Base-by-base conservation (phyloP, 2,797 vertebrate species). In the Capromys pilorides region DNA sequence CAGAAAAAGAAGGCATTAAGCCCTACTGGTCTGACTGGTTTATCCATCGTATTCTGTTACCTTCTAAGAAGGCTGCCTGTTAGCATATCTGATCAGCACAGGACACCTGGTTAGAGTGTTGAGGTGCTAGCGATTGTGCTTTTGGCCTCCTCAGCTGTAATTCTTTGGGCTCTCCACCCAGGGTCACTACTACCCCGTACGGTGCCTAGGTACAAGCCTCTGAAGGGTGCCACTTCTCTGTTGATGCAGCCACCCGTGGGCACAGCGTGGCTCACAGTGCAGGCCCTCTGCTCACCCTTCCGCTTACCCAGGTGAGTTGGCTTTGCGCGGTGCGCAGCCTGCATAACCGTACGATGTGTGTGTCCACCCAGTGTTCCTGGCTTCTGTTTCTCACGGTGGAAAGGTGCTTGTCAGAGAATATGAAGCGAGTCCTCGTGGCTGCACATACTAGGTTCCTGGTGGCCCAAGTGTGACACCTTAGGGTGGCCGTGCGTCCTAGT, bases 161-260 rank as follows among this genome's bases (percentile, higher is more conserved):
- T 96, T 91, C 93, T 94, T 96, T 93, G 95, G 45, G 69, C 67
- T 94, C 81, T 95, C 93, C 88, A 95, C 57, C 84, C 92, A 95
- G 95, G 80, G 93, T 97, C 97, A 96, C 94, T 91, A 83, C 95
- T 49, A 31, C 64, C 83, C 86, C 87, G 82, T 36, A n/a, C 12
- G 94, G 91, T 64, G 85, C 62, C 39, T 75, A 14, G 16, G 57
- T 82, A 67, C 69, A 64, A 39, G 54, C 54, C 21, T 79, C 64
- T 33, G 88, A 41, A 87, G 73, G 75, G 33, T 26, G 64, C 57
- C 69, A 54, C 66, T 78, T 82, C 73, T 61, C 49, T 61, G 82
- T 39, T 57, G 75, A 75, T 57, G 21, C n/a, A 78, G 75, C 79
- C 64, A 33, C 54, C 54, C 45, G 75, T 66, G 61, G 80, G n/a